Evolutionary conservation across 2,797 vertebrate species (phyloP).

Genomic region (Adelosebastes latens): DNA sequence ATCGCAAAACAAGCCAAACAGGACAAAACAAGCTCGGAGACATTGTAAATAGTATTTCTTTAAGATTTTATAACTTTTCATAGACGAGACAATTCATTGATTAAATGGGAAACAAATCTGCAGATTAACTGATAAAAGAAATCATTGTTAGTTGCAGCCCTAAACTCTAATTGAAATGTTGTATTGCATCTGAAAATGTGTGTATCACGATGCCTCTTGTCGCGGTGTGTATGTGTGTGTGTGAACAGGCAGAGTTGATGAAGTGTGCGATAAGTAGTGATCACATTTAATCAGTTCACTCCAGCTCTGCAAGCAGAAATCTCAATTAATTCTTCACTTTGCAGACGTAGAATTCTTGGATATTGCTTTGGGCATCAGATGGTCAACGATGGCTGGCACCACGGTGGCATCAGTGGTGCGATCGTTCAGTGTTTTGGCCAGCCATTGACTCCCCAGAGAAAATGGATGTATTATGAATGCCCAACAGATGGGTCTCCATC

Average conservation of each 20-base stretch:
- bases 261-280: conserved; percentile 18
- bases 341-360: conserved; percentile 52
- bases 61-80: not conserved
- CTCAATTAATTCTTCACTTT: conserved; percentile 42
- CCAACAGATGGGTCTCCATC: conserved; percentile 68
- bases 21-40: not conserved
- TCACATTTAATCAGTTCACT: conserved; percentile 27
- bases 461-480: conserved; percentile 60
- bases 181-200: not conserved
- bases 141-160: not conserved
- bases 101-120: not conserved
- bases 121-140: not conserved
- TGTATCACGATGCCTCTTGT: not conserved
- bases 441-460: conserved; percentile 58
- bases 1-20: not conserved
- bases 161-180: not conserved
- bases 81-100: not conserved
- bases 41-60: not conserved
- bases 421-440: conserved; percentile 66
- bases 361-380: conserved; percentile 66
- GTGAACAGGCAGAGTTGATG: not conserved
- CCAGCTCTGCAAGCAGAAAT: conserved; percentile 33
- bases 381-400: conserved; percentile 61
- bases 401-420: conserved; percentile 42
- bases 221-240: not conserved